phyloP scores from a whole-genome alignment of 1,140 invertebrate species.

The Habropoda laboriosa region DNA sequence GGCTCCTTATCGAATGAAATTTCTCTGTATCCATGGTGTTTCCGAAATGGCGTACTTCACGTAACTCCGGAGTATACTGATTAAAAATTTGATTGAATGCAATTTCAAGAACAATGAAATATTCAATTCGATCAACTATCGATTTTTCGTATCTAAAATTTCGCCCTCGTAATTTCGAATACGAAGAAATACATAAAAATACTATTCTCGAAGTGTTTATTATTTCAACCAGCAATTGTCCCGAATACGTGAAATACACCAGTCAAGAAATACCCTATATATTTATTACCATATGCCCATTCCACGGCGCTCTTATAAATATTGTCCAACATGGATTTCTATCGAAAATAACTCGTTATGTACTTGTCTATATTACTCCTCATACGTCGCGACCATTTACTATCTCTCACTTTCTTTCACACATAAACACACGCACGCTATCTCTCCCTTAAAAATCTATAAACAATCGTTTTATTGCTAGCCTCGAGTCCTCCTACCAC shows the following conservation, averaged over 20 bases:
- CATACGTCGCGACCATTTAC: neutral
- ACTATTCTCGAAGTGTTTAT: neutral
- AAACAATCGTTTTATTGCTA: constrained; percentile 42
- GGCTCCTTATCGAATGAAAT: neutral
- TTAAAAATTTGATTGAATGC: neutral
- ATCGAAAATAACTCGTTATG: constrained; percentile 45
- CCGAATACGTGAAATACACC: neutral
- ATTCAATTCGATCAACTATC: neutral
- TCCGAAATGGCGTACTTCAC: neutral
- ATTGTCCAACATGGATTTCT: constrained; percentile 45
- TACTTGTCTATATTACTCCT: constrained; percentile 26
- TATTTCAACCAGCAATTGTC: neutral
- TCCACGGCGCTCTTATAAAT: constrained; percentile 28
- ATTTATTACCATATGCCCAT: neutral
- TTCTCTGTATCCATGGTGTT: neutral
- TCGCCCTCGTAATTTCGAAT: neutral
- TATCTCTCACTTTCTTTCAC: neutral
- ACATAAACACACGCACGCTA: neutral
- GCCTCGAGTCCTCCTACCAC: constrained; percentile 22
- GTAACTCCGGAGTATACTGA: neutral
- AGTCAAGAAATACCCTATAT: constrained; percentile 5
- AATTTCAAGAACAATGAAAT: neutral
- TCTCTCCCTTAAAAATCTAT: constrained; percentile 34
- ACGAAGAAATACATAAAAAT: neutral
- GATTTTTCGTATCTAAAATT: neutral